Conservation (phyloP, 2,113 vertebrate species). For the Zingel zingel region DNA sequence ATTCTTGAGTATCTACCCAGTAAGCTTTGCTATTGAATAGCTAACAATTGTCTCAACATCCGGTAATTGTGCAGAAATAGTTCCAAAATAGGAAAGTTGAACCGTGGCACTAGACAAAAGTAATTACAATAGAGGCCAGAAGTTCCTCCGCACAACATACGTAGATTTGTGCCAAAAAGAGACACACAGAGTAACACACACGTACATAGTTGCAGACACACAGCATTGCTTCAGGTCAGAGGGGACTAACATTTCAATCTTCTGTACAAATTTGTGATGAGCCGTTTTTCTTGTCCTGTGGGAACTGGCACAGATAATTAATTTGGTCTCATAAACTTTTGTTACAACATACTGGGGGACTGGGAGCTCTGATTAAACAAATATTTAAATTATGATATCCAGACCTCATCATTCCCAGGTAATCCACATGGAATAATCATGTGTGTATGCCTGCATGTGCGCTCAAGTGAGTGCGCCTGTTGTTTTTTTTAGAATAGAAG, state of each 20-base stretch:
- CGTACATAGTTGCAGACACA: slow-evolving; percentile 20
- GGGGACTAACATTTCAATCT: slow-evolving; percentile 62
- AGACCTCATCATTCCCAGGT: slow-evolving; percentile 59
- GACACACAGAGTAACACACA: neutral
- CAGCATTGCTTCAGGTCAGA: slow-evolving; percentile 52
- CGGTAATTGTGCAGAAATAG: slow-evolving; percentile 1
- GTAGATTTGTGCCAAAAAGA: neutral
- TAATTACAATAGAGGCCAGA: too few species aligned
- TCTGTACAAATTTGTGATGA: slow-evolving; percentile 71
- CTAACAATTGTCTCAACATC: neutral
- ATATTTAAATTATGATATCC: slow-evolving; percentile 70
- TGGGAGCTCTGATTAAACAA: slow-evolving; percentile 65
- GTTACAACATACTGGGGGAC: slow-evolving; percentile 46
- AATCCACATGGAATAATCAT: slow-evolving; percentile 54
- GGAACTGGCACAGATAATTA: slow-evolving; percentile 75
- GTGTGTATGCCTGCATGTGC: slow-evolving; percentile 3
- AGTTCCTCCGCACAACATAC: neutral
- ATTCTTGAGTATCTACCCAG: neutral
- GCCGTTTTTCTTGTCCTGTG: slow-evolving; percentile 55
- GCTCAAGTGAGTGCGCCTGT: neutral
- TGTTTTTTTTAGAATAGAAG: slow-evolving; percentile 12
- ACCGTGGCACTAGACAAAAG: neutral
- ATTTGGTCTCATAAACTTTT: slow-evolving; percentile 73
- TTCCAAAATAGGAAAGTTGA: neutral
- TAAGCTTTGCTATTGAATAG: neutral